These are phyloP conservation scores for Chloromyia formosa DNA, from an alignment of 2,888 invertebrate genomes.

Conservation along the genomic window DNA sequence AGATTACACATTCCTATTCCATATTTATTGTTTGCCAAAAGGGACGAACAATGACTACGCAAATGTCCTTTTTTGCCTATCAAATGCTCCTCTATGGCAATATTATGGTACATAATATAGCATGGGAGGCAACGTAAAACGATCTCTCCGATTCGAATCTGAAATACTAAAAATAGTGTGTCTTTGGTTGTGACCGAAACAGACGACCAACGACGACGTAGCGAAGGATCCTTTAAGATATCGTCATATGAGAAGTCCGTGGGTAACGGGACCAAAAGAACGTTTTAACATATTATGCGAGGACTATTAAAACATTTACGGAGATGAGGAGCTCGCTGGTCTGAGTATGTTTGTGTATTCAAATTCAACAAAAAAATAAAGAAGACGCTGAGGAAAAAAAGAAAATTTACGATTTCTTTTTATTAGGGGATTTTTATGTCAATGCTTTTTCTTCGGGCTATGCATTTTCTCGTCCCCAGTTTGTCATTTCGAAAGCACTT, in stretches of 20 bases:
- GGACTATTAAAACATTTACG: conserved; percentile 20
- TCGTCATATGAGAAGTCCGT: too few species aligned
- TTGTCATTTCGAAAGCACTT: too few species aligned
- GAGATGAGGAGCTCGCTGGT: neutral
- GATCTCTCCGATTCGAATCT: conserved; percentile 8
- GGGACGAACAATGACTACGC: conserved; percentile 13
- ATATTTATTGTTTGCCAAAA: conserved; percentile 35
- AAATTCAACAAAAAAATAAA: neutral
- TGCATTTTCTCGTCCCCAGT: neutral
- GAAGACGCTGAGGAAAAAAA: neutral
- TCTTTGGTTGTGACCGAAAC: neutral
- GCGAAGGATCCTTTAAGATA: too few species aligned
- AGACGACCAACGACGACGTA: neutral
- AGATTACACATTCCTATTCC: conserved; percentile 14
- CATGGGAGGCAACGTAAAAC: neutral
- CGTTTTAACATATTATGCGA: conserved; percentile 8
- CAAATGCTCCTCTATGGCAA: neutral
- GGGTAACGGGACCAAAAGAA: neutral
- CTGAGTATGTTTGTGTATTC: neutral
- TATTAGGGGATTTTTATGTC: conserved; percentile 47
- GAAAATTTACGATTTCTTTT: conserved; percentile 47
- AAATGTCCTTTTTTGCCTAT: conserved; percentile 31
- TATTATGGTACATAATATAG: neutral
- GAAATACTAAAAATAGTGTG: conserved; percentile 1
- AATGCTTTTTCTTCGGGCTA: conserved; percentile 10